Conservation (phyloP, 2,797 vertebrate species). For the Eidolon dupreanum region DNA sequence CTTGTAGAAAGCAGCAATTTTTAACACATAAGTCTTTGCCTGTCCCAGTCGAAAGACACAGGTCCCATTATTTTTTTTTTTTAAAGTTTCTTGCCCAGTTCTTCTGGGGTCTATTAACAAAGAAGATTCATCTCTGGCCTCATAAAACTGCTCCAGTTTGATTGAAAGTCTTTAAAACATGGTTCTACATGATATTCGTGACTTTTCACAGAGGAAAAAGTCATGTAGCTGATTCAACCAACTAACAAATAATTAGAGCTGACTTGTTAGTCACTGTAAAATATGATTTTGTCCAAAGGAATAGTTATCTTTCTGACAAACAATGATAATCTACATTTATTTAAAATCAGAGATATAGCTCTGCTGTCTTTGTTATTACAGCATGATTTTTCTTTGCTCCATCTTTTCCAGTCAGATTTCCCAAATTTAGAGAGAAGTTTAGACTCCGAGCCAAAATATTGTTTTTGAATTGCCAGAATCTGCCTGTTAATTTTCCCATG, state of each 20-base stretch:
- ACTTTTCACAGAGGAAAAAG: slow-evolving; percentile 29
- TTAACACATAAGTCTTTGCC: slow-evolving; percentile 47
- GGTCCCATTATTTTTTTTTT: background rate
- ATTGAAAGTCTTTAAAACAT: slow-evolving; percentile 54
- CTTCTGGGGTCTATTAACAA: slow-evolving; percentile 54
- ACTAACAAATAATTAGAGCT: slow-evolving; percentile 16
- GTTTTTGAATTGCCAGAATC: slow-evolving; percentile 53
- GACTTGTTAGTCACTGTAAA: slow-evolving; percentile 34
- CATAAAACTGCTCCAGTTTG: background rate
- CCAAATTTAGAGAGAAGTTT: slow-evolving; percentile 55
- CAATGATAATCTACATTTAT: slow-evolving; percentile 23
- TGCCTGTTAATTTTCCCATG: slow-evolving; percentile 65
- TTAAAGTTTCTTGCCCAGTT: background rate
- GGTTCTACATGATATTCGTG: slow-evolving; percentile 12
- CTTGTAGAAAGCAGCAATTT: slow-evolving; percentile 55
- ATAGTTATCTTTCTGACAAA: slow-evolving; percentile 38
- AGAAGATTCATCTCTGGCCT: slow-evolving; percentile 52
- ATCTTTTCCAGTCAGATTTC: slow-evolving; percentile 54
- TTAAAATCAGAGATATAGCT: slow-evolving; percentile 43
- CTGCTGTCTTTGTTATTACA: background rate
- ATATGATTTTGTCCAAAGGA: slow-evolving; percentile 35
- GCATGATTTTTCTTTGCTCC: slow-evolving; percentile 30
- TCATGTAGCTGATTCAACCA: background rate
- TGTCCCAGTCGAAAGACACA: slow-evolving; percentile 28
- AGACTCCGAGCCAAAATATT: slow-evolving; percentile 60